A percentile compares a stretch with the other conserved stretches of the same genome.
phyloP scores from a whole-genome alignment of 2,113 vertebrate genomes.

The Sakesphorus luctuosus region DNA sequence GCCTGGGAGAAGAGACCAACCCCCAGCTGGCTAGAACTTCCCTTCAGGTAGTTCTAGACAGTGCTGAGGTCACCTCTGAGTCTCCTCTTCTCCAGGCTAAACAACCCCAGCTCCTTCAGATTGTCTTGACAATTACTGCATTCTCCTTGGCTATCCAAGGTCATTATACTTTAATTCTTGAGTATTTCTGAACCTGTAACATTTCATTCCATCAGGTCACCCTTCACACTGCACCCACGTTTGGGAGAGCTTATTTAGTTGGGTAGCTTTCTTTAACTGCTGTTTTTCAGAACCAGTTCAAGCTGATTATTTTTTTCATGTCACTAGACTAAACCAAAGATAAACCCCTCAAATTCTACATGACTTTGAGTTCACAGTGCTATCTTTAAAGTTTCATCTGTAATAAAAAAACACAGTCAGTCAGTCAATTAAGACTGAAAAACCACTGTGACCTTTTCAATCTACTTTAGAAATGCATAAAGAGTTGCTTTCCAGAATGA shows the following conservation, averaged over 20 bases:
- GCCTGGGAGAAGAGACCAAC: no score
- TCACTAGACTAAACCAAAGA: neutral
- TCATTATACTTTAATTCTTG: neutral
- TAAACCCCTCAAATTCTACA: neutral
- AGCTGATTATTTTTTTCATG: neutral
- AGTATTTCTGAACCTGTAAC: neutral
- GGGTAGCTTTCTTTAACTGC: neutral
- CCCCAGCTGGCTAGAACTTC: no score
- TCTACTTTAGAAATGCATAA: constrained; percentile 45
- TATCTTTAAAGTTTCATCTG: constrained; percentile 7
- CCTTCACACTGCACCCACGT: neutral
- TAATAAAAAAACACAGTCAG: neutral
- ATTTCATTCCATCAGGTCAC: neutral
- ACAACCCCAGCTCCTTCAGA: no score
- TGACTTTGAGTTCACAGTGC: neutral
- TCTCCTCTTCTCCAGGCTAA: no score
- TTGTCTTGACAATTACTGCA: neutral
- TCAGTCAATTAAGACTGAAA: constrained; percentile 51
- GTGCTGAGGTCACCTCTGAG: no score
- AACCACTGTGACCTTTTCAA: constrained; percentile 64
- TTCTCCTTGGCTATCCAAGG: neutral
- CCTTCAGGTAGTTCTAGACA: no score
- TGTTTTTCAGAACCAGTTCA: neutral
- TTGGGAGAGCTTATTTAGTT: neutral
- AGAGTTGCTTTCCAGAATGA: constrained; percentile 44